Base-by-base conservation (phyloP, 2,113 vertebrate genomes). In the Albula goreensis region DNA sequence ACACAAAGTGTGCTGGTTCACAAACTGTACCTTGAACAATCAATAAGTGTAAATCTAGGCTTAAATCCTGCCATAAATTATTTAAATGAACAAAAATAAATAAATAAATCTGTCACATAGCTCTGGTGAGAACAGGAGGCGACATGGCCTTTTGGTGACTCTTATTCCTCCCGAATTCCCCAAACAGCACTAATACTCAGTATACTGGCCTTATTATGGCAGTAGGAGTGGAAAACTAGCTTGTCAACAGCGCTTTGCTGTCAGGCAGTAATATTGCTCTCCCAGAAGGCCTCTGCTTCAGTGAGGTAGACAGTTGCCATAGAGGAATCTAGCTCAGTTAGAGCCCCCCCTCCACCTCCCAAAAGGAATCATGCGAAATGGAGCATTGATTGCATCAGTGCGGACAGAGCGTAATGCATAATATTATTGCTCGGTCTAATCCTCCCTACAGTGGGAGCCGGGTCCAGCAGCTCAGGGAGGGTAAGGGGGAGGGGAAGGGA, bases 301-400 rank as follows among this genome's bases (percentile, higher is more conserved):
- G 86, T 50, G 81, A 25, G 78, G 83, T 22, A 88, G 91, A 90
- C 89, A 12, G 12, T 56, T 82, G 70, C 87, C 80, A 88, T 70
- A 83, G 81, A 86, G 85, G 63, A 87, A 51, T 2, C 49, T 77
- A 53, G 0, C 25, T 50, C 86, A 0, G 85, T 83, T 86, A 56
- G 25, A 85, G 41, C 66, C 50, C 2, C 53, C 12, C 56, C 81
- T 81, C 57, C 86, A 83, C 70, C 74, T 85, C 86, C 88, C 86
- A 60, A 88, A 88, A 87, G 84, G 87, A 87, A 89, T 70, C 83
- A 85, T 88, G 89, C 91, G 91, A 92, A 92, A 93, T 90, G 90
- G 90, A 90, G 90, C 91, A 92, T 91, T 91, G 91, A 91, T 91
- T 93, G 91, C 88, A 90, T 91, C 89, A 88, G 90, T 88, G 91